Conservation (phyloP, 2,888 invertebrate species). For the Rhamphomyia laevipes region DNA sequence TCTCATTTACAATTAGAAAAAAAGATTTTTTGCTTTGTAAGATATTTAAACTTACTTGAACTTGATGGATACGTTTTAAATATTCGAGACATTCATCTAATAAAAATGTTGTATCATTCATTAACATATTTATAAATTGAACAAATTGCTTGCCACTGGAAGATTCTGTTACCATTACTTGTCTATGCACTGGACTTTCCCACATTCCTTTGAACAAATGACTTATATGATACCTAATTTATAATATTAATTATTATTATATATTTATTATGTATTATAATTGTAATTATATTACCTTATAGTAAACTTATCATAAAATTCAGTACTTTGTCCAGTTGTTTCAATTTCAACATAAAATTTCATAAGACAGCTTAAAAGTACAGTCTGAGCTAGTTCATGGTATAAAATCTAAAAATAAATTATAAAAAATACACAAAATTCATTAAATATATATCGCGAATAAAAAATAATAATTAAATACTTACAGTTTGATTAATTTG, state of each 20-base stretch:
- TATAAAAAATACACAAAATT: neutral
- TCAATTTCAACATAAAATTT: conserved; percentile 98
- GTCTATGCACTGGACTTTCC: conserved; percentile 76
- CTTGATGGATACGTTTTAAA: conserved; percentile 74
- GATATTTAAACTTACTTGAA: conserved; percentile 50
- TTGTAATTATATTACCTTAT: conserved; percentile 50
- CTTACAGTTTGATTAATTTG: conserved; percentile 35
- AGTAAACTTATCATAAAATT: conserved; percentile 98
- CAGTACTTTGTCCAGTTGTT: conserved; percentile 93
- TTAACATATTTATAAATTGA: conserved; percentile 90
- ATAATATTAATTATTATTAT: neutral
- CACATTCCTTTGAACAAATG: conserved; percentile 94
- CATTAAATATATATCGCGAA: neutral
- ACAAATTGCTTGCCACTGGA: conserved; percentile 86
- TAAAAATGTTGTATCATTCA: conserved; percentile 96
- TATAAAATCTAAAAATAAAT: conserved; percentile 66
- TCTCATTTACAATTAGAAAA: neutral
- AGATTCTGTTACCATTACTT: conserved; percentile 83
- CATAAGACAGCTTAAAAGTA: conserved; percentile 84
- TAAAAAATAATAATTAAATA: conserved; percentile 1
- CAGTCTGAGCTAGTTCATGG: conserved; percentile 70
- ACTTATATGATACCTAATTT: conserved; percentile 75
- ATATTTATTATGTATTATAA: neutral
- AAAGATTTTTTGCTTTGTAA: neutral
- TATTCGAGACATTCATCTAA: conserved; percentile 92